Evolutionary conservation across 2,888 invertebrate genomes (phyloP), one percentile per base, ranked within the genome.

Genomic region (Diachrysia chrysitis): DNA sequence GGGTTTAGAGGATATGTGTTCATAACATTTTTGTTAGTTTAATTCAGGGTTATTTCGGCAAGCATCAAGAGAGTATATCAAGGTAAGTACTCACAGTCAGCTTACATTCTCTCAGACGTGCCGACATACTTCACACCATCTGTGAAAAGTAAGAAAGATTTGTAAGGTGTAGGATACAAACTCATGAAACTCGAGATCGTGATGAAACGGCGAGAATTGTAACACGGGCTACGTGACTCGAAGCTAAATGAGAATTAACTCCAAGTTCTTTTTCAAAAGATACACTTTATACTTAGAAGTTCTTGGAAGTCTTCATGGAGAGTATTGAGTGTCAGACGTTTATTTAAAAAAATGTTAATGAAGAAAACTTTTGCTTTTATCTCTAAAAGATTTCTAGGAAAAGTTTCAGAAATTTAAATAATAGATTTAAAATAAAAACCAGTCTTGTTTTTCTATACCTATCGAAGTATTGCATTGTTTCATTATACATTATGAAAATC

Each of bases 161-260:
- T 82, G 78, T 80, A 73, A 63, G 58, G n/a, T 57, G 78, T 59
- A 61, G 58, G 60, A 73, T 78, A 78, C 66, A 79, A 70, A 81
- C 77, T 81, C 77, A 69, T 77, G 81, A 75, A 83, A 81, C 77
- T 74, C 61, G 71, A 81, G 74, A 81, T 77, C 74, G 71, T 73
- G 81, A 74, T 83, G 79, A 79, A 83, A 83, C 66, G 72, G 72
- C 74, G 69, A 66, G 81, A 83, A 82, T 74, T 79, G 79, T 83
- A 75, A 75, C 73, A 74, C 62, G 60, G 59, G 19, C 17, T 75
- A 79, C 83, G 82, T 82, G 83, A 79, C 74, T 69, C 48, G 82
- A 74, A 83, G 51, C 35, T 21, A 53, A 82, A 83, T 71, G 57
- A 62, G 65, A 46, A 48, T 48, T 55, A 68, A 71, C 32, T 61